Evolutionary conservation across 2,113 vertebrate genomes (phyloP), one percentile per base, ranked within the genome.

Genomic region (Paratilapia polleni): DNA sequence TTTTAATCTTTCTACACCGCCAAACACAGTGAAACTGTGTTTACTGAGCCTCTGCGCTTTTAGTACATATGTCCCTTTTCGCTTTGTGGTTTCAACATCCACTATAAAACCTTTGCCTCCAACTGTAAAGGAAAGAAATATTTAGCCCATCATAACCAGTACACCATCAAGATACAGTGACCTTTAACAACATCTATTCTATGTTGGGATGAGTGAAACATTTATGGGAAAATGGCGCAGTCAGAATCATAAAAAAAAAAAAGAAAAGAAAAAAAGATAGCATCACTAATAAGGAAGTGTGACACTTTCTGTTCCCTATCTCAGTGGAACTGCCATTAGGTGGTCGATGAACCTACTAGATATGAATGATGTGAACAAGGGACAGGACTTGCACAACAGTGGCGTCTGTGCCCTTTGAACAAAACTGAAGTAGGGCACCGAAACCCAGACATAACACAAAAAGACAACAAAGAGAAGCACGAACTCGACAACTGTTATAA

Each of bases 281-380:
- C 38, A 78, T 59, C 34, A 60, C 28, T 26, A 75, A 90, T 52
- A 38, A 92, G 88, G 88, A 93, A 93, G 81, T 81, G 64, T 78
- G 79, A 54, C 60, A 36, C 59, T 88, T 84, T 90, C 82, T 61
- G 84, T 87, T 88, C 82, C 80, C 59, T 68, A 54, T 68, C 61
- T 75, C 6, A 6, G 56, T 38, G 56, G 17, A 60, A 63, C 19
- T 57, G n/a, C 68, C 17, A 81, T 49, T 14, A 89, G 28, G 15
- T 66, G 66, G 49, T 47, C 22, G 28, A 49, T 31, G 73, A 77
- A 58, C 8, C 38, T 61, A 15, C 31, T 8, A 63, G 57, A 79
- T 75, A 43, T 70, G 43, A 6, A 47, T 61, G 22, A 75, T 41
- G 52, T 60, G 57, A 90, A 77, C 52, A 54, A n/a, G 17, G 11